Conservation (phyloP, 2,888 invertebrate genomes). For the Parnassius mnemosyne region DNA sequence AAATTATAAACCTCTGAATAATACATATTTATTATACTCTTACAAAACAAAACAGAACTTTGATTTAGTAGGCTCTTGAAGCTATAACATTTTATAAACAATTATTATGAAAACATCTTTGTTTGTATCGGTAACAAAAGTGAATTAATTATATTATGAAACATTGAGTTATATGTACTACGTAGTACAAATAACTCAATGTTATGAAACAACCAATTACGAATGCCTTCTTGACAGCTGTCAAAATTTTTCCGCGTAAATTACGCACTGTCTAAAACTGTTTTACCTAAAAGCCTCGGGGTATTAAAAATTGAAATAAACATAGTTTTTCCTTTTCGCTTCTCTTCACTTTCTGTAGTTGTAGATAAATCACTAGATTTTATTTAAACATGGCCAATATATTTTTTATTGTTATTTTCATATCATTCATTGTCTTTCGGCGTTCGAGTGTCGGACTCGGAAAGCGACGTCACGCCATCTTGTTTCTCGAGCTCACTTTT, state of each 20-base stretch:
- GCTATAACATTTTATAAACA: background rate
- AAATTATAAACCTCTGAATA: conserved; percentile 4
- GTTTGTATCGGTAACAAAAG: background rate
- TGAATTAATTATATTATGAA: background rate
- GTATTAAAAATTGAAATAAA: background rate
- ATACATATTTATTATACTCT: background rate
- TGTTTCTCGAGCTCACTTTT: conserved; percentile 42
- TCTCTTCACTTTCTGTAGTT: conserved; percentile 49
- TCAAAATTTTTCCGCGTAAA: conserved; percentile 3
- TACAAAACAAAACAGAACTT: background rate
- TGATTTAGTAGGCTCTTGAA: conserved; percentile 1
- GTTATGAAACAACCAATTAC: background rate
- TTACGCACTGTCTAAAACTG: background rate
- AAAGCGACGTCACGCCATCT: conserved; percentile 42
- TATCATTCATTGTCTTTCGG: conserved; percentile 47
- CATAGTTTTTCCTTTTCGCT: conserved; percentile 33
- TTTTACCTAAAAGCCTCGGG: too few species aligned
- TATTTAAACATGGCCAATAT: conserved; percentile 46
- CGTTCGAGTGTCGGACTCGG: conserved; percentile 41
- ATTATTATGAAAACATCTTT: background rate
- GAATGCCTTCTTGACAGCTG: background rate
- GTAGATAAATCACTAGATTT: conserved; percentile 49
- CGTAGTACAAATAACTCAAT: too few species aligned
- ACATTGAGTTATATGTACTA: too few species aligned
- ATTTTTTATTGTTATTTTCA: conserved; percentile 51